phyloP scores from a whole-genome alignment of 2,113 vertebrate species.

The Cynopterus brachyotis region DNA sequence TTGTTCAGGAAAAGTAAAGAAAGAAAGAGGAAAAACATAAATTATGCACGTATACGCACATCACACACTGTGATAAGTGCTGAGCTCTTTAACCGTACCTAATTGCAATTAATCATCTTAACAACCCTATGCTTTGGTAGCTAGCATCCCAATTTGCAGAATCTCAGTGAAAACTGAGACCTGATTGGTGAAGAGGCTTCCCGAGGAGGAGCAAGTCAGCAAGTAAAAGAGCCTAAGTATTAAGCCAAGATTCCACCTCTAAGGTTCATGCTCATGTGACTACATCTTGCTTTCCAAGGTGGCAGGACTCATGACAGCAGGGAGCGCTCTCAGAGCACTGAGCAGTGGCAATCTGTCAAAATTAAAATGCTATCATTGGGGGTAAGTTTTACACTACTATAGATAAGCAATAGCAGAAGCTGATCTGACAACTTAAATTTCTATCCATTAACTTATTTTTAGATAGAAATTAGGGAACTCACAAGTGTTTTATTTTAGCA shows the following conservation, averaged over 20 bases:
- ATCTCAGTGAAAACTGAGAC: neutral
- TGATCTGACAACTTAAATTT: neutral
- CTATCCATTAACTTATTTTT: neutral
- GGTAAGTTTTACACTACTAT: neutral
- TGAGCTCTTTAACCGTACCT: neutral
- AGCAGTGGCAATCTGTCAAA: neutral
- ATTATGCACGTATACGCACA: fast-evolving
- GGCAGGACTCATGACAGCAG: neutral
- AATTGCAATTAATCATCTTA: neutral
- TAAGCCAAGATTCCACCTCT: neutral
- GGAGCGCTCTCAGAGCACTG: neutral
- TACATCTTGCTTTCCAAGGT: neutral
- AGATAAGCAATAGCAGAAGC: neutral
- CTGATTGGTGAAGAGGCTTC: neutral
- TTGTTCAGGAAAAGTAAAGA: neutral
- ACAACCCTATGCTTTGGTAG: neutral
- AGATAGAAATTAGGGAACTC: neutral
- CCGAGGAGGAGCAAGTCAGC: neutral
- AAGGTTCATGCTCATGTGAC: neutral
- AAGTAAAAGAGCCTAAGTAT: neutral
- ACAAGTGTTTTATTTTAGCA: neutral
- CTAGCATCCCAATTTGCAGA: neutral
- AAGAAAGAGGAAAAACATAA: neutral
- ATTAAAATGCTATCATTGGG: neutral
- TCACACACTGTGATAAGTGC: neutral